Evolutionary conservation across 30 jellyfish, hydroid and myxozoan species (phyloP), one percentile per base, ranked within the genome.

Genomic region (Nemopilema nomurai): DNA sequence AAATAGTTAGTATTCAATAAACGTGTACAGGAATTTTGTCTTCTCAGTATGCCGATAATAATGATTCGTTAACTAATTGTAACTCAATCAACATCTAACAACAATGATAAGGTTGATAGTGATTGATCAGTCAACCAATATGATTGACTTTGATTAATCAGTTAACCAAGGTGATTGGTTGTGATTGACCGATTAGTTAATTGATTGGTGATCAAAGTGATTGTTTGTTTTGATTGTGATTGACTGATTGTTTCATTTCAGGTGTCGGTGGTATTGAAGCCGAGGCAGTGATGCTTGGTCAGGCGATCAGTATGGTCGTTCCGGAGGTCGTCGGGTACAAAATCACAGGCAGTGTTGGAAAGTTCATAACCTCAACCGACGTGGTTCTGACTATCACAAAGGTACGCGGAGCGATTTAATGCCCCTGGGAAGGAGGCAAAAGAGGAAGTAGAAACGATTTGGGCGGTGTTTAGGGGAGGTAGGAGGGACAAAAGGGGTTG

Each of bases 211-310:
- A n/a, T n/a, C n/a, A n/a, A n/a, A n/a, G n/a, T n/a, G n/a, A n/a
- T n/a, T n/a, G n/a, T n/a, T n/a, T n/a, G 57, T 41, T 6, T 13
- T 41, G 57, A 6, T 13, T 3, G 57, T 41, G 57, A 41, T 41
- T 41, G 57, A 41, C 13, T 41, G 57, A 41, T 41, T 41, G 57
- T 41, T 41, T 41, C 9, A 3, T 41, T 41, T 51, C 63, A 91
- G 97, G 97, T 69, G 98, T 92, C 53, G 98, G 98, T 22, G 98
- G 98, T 24, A 92, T 92, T 41, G 98, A 92, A 87, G 98, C 98
- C 3, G 98, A 92, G 53, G 97, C 98, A 0, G 98, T 88, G 62
- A 92, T 92, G 98, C 83, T 92, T 19, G 98, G 98, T 0, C 97
- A 92, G 52, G 97, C 97, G 26, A 85, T 92, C 33, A 84, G 96